These are phyloP conservation scores for Pseudorhiza aurosa DNA, from an alignment of 30 jellyfish, hydroid and myxozoan species.

Conservation along the genomic window DNA sequence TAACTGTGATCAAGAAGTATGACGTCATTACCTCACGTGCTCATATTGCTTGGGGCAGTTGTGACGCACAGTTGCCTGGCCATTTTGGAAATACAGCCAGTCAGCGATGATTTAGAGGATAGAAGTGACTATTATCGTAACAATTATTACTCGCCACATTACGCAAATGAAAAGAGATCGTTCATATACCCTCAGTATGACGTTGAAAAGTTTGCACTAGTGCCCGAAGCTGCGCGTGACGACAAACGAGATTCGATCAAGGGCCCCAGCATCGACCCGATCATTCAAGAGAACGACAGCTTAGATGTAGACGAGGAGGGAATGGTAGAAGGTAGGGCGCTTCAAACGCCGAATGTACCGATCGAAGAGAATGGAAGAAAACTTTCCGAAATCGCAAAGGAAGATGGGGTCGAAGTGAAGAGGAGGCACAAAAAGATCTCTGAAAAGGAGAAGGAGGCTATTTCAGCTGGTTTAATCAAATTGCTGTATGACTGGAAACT, in stretches of 20 bases:
- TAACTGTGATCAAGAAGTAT: background rate
- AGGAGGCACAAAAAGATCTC: slow-evolving; percentile 41
- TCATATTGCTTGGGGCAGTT: background rate
- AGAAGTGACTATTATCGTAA: slow-evolving; percentile 11
- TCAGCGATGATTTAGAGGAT: slow-evolving; percentile 49
- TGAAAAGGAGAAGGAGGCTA: slow-evolving; percentile 66
- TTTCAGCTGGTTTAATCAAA: slow-evolving; percentile 82
- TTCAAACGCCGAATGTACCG: slow-evolving; percentile 27
- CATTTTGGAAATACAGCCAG: slow-evolving; percentile 23
- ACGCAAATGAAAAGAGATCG: slow-evolving; percentile 50
- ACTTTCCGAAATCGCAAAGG: slow-evolving; percentile 29
- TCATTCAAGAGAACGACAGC: slow-evolving; percentile 64
- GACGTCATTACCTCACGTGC: background rate
- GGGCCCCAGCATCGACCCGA: slow-evolving; percentile 96
- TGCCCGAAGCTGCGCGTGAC: slow-evolving; percentile 50
- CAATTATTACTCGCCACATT: slow-evolving; percentile 5
- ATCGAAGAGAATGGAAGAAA: slow-evolving; percentile 32
- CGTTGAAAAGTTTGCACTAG: slow-evolving; percentile 39
- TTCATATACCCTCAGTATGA: slow-evolving; percentile 53
- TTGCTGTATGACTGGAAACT: slow-evolving; percentile 87
- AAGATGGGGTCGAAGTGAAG: background rate
- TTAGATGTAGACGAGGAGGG: slow-evolving; percentile 17
- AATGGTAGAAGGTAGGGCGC: slow-evolving; percentile 1
- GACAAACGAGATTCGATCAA: slow-evolving; percentile 58
- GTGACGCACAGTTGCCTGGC: background rate